These are phyloP conservation scores for Oxyteleia sp. DNA, from an alignment of 2,888 invertebrate species.

Conservation along the genomic window DNA sequence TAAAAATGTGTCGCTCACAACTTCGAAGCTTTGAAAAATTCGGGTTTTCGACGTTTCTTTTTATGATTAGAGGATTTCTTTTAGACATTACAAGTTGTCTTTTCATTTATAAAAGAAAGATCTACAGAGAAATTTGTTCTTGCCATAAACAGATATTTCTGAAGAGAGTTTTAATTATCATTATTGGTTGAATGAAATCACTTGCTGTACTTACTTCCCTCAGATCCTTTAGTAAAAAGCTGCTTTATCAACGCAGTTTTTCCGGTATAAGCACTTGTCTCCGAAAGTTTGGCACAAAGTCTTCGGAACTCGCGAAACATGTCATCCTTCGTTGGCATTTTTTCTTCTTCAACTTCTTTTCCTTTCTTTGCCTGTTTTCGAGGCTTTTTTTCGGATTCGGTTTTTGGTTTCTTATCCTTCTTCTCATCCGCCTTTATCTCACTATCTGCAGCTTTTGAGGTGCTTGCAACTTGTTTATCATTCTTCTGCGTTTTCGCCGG, in stretches of 20 bases:
- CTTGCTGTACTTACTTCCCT: constrained; percentile 85
- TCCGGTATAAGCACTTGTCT: constrained; percentile 93
- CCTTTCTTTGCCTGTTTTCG: constrained; percentile 69
- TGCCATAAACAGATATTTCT: no score
- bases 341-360: constrained; percentile 23
- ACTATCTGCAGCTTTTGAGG: constrained; percentile 12
- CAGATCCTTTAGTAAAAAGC: constrained; percentile 89
- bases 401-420: not conserved
- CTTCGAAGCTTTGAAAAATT: no score
- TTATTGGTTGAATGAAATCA: no score
- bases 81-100: no score
- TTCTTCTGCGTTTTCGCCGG: constrained; percentile 36
- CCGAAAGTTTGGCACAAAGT: constrained; percentile 93
- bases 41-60: no score
- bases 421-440: constrained; percentile 36
- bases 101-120: no score
- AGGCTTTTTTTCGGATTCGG: not conserved
- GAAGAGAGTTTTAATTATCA: no score
- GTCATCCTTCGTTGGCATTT: constrained; percentile 89
- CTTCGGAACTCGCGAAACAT: constrained; percentile 93
- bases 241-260: constrained; percentile 93
- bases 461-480: constrained; percentile 1
- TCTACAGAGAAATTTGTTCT: not conserved
- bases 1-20: no score
- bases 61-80: no score